A percentile compares a stretch with the other conserved stretches of the same genome.
These are phyloP conservation scores for Drosophila villosipedis DNA, from an alignment of 2,888 invertebrate species.

Conservation along the genomic window DNA sequence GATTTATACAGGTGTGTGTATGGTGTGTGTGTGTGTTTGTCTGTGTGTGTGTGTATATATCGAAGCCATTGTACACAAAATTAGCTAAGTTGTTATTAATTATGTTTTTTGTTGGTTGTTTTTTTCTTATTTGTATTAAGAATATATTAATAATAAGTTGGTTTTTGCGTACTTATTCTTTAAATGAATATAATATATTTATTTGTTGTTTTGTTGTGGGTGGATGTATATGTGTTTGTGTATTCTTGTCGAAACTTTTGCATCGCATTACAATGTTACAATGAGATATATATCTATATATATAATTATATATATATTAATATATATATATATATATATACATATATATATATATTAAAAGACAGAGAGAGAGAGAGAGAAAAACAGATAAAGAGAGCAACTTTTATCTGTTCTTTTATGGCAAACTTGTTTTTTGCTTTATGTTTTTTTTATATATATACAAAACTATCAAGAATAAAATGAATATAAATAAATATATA, in stretches of 20 bases:
- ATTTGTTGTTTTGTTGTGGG: slow-evolving; percentile 20
- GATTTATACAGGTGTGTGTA: neutral
- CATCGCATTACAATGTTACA: slow-evolving; percentile 83
- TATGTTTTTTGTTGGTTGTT: slow-evolving; percentile 59
- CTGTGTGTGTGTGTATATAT: slow-evolving; percentile 60
- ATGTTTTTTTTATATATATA: slow-evolving; percentile 23
- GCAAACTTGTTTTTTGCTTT: slow-evolving; percentile 41
- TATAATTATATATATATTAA: slow-evolving; percentile 5
- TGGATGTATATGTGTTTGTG: slow-evolving; percentile 30
- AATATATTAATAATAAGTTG: slow-evolving; percentile 70
- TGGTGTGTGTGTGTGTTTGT: neutral
- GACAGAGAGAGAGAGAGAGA: slow-evolving; percentile 26
- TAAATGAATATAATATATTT: slow-evolving; percentile 64
- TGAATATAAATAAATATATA: slow-evolving; percentile 32
- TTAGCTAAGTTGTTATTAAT: slow-evolving; percentile 78
- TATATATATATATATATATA: slow-evolving; percentile 43
- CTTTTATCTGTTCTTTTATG: slow-evolving; percentile 50
- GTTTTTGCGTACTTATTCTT: slow-evolving; percentile 64
- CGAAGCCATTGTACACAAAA: slow-evolving; percentile 80
- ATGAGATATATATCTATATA: slow-evolving; percentile 49
- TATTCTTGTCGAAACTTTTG: slow-evolving; percentile 66
- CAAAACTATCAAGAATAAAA: slow-evolving; percentile 40
- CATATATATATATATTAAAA: slow-evolving; percentile 30
- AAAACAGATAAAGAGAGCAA: slow-evolving; percentile 48
- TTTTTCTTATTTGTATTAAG: slow-evolving; percentile 51